Evolutionary conservation across 1,140 invertebrate species (phyloP), one percentile per base, ranked within the genome.

Genomic region (Drosophila tani): DNA sequence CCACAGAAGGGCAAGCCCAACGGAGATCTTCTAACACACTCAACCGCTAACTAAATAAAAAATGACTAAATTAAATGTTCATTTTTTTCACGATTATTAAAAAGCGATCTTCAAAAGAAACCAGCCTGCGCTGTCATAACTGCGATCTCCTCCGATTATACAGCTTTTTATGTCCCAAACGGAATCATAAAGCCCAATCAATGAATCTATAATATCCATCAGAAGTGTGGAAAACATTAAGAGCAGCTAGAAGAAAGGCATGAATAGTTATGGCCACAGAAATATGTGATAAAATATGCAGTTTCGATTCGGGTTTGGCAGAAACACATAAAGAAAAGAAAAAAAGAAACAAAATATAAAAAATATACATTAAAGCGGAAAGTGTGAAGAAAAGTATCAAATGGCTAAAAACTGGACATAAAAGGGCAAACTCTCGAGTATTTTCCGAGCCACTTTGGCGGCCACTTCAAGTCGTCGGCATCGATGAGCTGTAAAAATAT

Each of bases 331-430:
- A 79, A 79, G 17, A 29, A 24, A 35, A 24, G 46, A 24, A 75
- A 66, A 64, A 29, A n/a, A 60, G 21, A 21, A 58, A 51, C 43
- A 85, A 79, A 79, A 77, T 80, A 62, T 41, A 49, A 29, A 43
- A 47, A 43, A 27, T 32, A 21, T 38, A 24, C 81, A 71, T 83
- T 79, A 67, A 59, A 65, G 53, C 32, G 46, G 41, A 70, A 66
- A 90, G 85, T 90, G 85, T 90, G 79, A 90, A 90, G 85, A 80
- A 90, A 77, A 79, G 75, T 90, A 90, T 90, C 85, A 85, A 90
- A 82, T 90, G 73, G 74, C 86, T 75, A 29, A 50, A 56, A 69
- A 82, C 47, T 24, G 53, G 27, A 49, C 57, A 12, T 65, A 63
- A 64, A 71, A 41, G 29, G 55, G 53, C 51, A 8, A 57, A 60